Base-by-base conservation (phyloP, 2,113 vertebrate species). In the Phainopepla nitens region DNA sequence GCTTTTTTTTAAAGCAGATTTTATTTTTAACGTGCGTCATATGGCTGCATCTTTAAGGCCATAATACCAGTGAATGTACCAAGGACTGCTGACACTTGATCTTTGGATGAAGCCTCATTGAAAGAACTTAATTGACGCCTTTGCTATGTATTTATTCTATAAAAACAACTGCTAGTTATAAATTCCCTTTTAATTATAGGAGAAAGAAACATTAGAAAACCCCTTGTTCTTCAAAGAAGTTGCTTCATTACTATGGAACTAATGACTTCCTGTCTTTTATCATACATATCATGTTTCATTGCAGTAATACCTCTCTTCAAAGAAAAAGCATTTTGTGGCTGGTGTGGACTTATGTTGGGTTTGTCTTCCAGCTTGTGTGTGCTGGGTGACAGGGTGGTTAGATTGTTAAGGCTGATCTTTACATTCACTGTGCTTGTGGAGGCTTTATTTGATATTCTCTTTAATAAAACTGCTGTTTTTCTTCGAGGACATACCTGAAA, bases 11-110 rank as follows among this genome's bases (percentile, higher is more conserved):
- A 47, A 75, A 68, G 50, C 47, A 53, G 68, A 25, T 79, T 68
- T 96, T 92, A 88, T 95, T 97, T 96, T 93, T 91, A 81, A 49
- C 3, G 3, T 82, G 51, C 56, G 53, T 53, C 45, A 87, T 86
- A 76, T 82, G 75, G 68, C 39, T 76, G 11, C 28, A 29, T 92
- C 65, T 84, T 83, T 90, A 84, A 83, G 86, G 64, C 91, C 62
- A 51, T 41, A 44, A 3, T 58, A 36, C 75, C 44, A 56, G 47
- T 28, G 41, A 83, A 49, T 45, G 29, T 81, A 62, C 8, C 41
- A 72, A 69, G 76, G 45, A 39, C 44, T 51, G 58, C 22, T 95
- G 69, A 78, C 56, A 29, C 36, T 80, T 91, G n/a, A 86, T 86
- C 60, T 90, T 95, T 68, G 66, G 71, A 49, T 79, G 79, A 93